A percentile compares a stretch with the other conserved stretches of the same genome.
These are phyloP conservation scores for Platycheirus albimanus DNA, from an alignment of 2,888 invertebrate species.

Conservation along the genomic window DNA sequence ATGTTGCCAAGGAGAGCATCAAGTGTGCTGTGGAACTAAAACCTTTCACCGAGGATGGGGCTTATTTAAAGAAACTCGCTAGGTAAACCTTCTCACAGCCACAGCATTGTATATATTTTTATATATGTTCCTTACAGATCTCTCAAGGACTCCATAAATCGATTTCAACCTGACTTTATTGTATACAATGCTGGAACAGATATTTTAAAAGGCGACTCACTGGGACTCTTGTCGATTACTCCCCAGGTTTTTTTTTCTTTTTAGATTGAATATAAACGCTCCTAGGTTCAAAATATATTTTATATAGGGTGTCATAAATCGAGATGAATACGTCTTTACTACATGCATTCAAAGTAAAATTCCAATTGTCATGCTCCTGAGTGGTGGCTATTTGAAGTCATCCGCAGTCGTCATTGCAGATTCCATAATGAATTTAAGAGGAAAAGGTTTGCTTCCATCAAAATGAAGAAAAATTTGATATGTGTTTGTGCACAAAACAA, in stretches of 20 bases:
- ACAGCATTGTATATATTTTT: background rate
- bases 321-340: conserved; percentile 93
- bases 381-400: conserved; percentile 91
- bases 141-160: conserved; percentile 86
- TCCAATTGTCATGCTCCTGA: conserved; percentile 93
- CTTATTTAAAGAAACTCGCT: conserved; percentile 87
- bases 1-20: conserved; percentile 88
- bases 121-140: conserved; percentile 84
- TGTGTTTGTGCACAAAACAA: background rate
- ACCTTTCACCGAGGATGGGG: conserved; percentile 86
- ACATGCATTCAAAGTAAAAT: conserved; percentile 86
- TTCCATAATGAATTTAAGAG: conserved; percentile 90
- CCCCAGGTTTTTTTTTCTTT: conserved; percentile 84
- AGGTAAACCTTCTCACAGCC: conserved; percentile 84
- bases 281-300: background rate
- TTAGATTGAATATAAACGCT: background rate
- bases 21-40: conserved; percentile 87
- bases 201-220: conserved; percentile 89
- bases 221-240: conserved; percentile 89
- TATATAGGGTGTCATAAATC: conserved; percentile 90
- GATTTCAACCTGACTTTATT: conserved; percentile 90
- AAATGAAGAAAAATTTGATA: no score
- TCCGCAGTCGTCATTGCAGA: conserved; percentile 92
- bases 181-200: conserved; percentile 98
- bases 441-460: conserved; percentile 84